phyloP scores from a whole-genome alignment of 2,113 vertebrate genomes.

The Phocoena sinus region DNA sequence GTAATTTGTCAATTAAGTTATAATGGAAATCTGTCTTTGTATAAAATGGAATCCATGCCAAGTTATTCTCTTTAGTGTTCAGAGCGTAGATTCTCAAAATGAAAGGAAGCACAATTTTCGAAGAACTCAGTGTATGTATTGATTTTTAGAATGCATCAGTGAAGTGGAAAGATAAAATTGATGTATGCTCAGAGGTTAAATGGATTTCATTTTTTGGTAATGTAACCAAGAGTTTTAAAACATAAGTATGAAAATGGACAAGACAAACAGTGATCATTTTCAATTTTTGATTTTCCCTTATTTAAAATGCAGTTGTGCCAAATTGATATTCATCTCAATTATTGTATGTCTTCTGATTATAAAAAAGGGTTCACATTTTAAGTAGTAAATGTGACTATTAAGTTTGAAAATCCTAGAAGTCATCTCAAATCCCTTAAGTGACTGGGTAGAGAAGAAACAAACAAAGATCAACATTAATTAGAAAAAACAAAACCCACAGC shows the following conservation, averaged over 20 bases:
- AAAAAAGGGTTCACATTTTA: neutral
- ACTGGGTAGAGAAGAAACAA: neutral
- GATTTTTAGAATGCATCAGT: constrained; percentile 39
- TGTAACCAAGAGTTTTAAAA: neutral
- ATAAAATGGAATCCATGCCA: constrained; percentile 25
- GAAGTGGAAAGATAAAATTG: constrained; percentile 19
- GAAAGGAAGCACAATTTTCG: constrained; percentile 47
- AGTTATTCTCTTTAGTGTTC: constrained; percentile 41
- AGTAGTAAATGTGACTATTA: neutral
- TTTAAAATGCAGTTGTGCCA: neutral
- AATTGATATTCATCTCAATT: neutral
- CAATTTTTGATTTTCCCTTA: neutral
- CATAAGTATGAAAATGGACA: neutral
- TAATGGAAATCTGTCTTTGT: constrained; percentile 44
- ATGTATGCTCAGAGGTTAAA: neutral
- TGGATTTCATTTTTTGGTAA: constrained; percentile 49
- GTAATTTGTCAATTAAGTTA: constrained; percentile 44
- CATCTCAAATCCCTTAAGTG: neutral
- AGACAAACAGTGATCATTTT: neutral
- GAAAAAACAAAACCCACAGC: neutral
- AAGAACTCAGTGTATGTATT: constrained; percentile 30
- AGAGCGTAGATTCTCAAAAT: constrained; percentile 48
- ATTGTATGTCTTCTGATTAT: neutral
- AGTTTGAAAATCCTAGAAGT: neutral
- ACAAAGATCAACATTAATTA: neutral